Evolutionary conservation across 2,797 vertebrate genomes (phyloP), one percentile per base, ranked within the genome.

Genomic region (Xenops minutus): DNA sequence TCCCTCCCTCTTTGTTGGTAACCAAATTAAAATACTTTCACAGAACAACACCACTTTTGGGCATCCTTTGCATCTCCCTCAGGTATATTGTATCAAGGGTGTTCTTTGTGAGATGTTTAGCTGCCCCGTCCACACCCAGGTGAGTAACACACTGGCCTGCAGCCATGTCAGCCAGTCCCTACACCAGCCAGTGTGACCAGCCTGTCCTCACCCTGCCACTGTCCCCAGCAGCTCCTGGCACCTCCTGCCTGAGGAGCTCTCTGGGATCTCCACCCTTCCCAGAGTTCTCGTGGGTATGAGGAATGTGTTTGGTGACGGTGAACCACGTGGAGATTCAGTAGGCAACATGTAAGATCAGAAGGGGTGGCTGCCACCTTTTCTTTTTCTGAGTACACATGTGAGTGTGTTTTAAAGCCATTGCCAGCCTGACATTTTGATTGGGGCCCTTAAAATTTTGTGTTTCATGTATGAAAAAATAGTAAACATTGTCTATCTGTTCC

Each of bases 11-110:
- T 81, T 73, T 67, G 18, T 36, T 80, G n/a, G 36, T 62, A 67
- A 36, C 12, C 6, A 39, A 59, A 56, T 21, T 14, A 5, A 21
- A 7, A 1, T 34, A 29, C 44, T 92, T 77, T 37, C 44, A 74
- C 37, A 16, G 10, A 61, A 7, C 23, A 36, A 5, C n/a, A 52
- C 5, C 15, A 7, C 30, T 79, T 86, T 20, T 71, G 48, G 49
- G 29, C 10, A 1, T 72, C 43, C 27, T 78, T 62, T 0, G 2
- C 44, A 36, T 21, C 24, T 23, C 9, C 8, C 30, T 39, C 34
- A 29, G 75, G 48, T 5, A 15, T 2, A 0, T 39, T 0, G 0
- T 32, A 22, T n/a, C n/a, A 11, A 27, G 85, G 55, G 20, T n/a
- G 23, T 36, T 48, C 30, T 34, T 56, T 0, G 0, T 36, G 67